These are phyloP conservation scores for Diglossa cyanea DNA, from an alignment of 2,797 vertebrate genomes.

Conservation along the genomic window DNA sequence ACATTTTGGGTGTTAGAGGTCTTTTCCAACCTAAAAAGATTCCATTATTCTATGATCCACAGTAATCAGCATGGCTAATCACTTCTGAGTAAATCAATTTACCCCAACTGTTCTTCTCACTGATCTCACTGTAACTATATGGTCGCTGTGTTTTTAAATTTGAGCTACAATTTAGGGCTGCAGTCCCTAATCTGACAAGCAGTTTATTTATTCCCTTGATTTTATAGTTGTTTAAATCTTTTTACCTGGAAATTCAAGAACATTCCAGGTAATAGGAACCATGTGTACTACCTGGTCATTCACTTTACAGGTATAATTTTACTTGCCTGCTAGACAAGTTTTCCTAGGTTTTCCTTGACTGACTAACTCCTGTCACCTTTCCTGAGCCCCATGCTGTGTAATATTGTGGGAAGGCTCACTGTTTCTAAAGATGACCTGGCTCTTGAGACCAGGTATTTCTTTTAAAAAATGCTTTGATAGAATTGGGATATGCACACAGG, in stretches of 20 bases:
- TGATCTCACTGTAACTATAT: not conserved
- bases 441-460: not conserved
- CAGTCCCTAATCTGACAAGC: not conserved
- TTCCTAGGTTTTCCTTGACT: not conserved
- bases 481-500: not conserved
- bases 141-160: not conserved
- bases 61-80: not conserved
- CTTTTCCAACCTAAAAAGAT: not conserved
- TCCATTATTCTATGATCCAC: not conserved
- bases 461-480: not conserved
- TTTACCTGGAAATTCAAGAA: not conserved
- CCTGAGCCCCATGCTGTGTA: not conserved
- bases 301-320: not conserved
- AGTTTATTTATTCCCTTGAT: not conserved
- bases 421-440: not conserved
- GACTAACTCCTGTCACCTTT: not conserved
- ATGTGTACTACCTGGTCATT: rapidly evolving
- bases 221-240: not conserved
- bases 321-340: not conserved
- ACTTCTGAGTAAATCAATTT: not conserved
- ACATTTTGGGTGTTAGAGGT: not conserved
- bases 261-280: not conserved
- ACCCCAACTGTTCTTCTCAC: not conserved
- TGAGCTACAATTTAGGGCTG: not conserved
- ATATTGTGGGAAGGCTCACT: not conserved